A percentile compares a stretch with the other conserved stretches of the same genome.
These are phyloP conservation scores for Hippocampus guttulatus DNA, from an alignment of 2,113 vertebrate species.

Conservation along the genomic window DNA sequence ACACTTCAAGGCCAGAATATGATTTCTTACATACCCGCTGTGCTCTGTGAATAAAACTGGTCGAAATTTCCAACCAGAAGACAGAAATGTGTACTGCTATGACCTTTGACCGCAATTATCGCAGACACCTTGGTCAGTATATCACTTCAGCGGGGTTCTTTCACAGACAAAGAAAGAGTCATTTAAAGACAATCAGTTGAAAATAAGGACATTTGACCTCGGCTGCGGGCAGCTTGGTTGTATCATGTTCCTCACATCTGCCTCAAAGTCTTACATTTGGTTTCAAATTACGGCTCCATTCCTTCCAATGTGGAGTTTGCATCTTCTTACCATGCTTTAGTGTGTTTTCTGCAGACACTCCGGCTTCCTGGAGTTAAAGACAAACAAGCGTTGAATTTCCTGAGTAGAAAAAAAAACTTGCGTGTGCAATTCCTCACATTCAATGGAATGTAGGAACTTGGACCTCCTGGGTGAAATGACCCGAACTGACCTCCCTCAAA, in stretches of 20 bases:
- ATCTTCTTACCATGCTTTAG: not conserved
- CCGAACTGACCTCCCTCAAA: not conserved
- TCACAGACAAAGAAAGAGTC: not conserved
- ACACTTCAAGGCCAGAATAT: not conserved
- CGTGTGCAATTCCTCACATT: not conserved
- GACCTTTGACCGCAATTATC: not conserved
- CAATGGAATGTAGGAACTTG: not conserved
- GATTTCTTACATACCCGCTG: not conserved
- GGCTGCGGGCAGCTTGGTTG: not conserved
- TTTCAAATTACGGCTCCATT: not conserved
- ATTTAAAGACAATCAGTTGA: not conserved
- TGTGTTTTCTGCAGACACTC: not conserved
- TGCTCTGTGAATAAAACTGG: not conserved
- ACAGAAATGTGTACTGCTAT: not conserved
- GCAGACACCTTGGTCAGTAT: not conserved
- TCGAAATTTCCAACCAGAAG: not conserved
- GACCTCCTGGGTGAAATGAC: not conserved
- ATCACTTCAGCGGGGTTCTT: not conserved
- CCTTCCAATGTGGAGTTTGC: not conserved
- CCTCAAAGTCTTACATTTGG: not conserved
- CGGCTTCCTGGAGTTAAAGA: not conserved
- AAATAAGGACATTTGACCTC: not conserved
- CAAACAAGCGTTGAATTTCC: not conserved
- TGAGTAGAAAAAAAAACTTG: no score
- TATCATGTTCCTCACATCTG: not conserved